Conservation (phyloP, 2,113 vertebrate genomes). For the Corvus moneduloides region DNA sequence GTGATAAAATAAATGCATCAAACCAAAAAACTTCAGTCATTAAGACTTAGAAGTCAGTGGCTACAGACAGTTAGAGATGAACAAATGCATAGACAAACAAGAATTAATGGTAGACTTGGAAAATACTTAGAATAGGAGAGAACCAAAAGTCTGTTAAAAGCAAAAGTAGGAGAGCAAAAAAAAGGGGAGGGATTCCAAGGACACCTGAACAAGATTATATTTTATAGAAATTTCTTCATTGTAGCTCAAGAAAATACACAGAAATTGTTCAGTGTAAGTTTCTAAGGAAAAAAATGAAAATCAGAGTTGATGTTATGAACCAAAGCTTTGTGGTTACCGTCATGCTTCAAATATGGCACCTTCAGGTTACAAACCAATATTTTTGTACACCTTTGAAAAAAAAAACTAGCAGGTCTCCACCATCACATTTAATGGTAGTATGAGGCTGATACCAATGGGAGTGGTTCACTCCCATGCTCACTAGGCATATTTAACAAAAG, state of each 20-base stretch:
- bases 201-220: background rate
- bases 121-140: background rate
- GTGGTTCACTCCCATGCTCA: background rate
- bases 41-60: background rate
- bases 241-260: background rate
- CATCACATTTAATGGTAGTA: background rate
- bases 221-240: background rate
- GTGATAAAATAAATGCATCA: background rate
- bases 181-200: background rate
- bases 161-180: background rate
- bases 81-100: background rate
- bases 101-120: background rate
- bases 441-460: background rate
- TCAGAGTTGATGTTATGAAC: background rate
- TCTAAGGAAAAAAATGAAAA: background rate
- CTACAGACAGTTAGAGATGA: background rate
- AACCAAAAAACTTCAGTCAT: background rate
- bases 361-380: background rate
- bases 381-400: background rate
- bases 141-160: background rate
- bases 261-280: background rate
- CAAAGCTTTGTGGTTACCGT: background rate
- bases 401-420: background rate
- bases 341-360: background rate
- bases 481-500: background rate